These are phyloP conservation scores for Geothlypis trichas DNA, from an alignment of 2,113 vertebrate genomes.

Conservation along the genomic window DNA sequence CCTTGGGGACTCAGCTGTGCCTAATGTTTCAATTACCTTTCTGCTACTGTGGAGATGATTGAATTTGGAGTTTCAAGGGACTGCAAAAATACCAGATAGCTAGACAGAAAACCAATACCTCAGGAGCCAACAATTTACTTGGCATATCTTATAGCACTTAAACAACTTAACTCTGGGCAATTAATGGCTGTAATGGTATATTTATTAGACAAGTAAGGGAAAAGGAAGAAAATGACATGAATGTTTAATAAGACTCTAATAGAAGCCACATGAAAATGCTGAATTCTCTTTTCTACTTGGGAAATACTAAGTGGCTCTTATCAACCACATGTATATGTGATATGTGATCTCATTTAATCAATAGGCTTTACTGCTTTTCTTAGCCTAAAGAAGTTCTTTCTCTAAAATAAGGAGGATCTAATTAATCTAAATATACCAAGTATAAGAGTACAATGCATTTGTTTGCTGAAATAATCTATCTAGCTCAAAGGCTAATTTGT, in stretches of 20 bases:
- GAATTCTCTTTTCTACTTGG: constrained; percentile 3
- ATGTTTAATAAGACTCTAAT: constrained; percentile 55
- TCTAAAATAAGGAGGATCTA: neutral
- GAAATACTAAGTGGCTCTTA: constrained; percentile 15
- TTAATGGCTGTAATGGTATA: constrained; percentile 49
- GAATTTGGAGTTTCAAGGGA: constrained; percentile 45
- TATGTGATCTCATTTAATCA: constrained; percentile 41
- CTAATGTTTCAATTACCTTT: constrained; percentile 44
- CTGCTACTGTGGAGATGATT: constrained; percentile 21
- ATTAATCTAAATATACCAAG: neutral
- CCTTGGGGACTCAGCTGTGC: neutral
- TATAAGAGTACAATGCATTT: neutral
- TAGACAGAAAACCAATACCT: constrained; percentile 58
- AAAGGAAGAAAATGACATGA: constrained; percentile 40
- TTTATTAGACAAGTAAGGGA: constrained; percentile 49
- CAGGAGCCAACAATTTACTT: neutral
- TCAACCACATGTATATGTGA: neutral
- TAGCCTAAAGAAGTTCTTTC: neutral
- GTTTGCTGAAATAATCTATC: neutral
- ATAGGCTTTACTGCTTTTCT: neutral
- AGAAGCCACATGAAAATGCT: constrained; percentile 22
- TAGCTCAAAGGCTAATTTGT: neutral
- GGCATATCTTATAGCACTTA: constrained; percentile 43
- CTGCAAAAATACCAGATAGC: neutral
- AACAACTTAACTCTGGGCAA: constrained; percentile 25